Percentiles rank a stretch among this genome's conserved stretches.
phyloP scores from a whole-genome alignment of 2,113 vertebrate genomes.

The Callospermophilus lateralis region DNA sequence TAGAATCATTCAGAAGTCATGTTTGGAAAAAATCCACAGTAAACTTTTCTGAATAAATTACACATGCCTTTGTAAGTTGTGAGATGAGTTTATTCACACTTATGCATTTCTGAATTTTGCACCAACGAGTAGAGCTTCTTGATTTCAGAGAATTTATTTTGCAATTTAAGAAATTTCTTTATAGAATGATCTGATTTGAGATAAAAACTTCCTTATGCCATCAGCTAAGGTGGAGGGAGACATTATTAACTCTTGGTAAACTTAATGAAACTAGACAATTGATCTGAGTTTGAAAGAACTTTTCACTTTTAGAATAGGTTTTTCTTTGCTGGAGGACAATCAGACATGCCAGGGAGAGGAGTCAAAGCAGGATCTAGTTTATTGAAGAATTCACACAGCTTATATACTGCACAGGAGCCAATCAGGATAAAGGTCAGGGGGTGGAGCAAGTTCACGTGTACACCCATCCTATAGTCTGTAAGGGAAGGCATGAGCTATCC shows the following conservation, averaged over 20 bases:
- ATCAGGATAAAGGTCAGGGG: too few relatives aligned
- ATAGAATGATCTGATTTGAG: slow-evolving; percentile 33
- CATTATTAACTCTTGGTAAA: neutral
- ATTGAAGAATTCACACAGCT: too few relatives aligned
- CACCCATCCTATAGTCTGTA: too few relatives aligned
- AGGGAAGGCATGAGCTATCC: too few relatives aligned
- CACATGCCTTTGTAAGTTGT: neutral
- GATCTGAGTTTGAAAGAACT: slow-evolving; percentile 14
- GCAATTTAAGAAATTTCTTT: slow-evolving; percentile 58
- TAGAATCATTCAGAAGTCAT: slow-evolving; percentile 1
- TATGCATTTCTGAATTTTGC: slow-evolving; percentile 35
- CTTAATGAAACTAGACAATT: slow-evolving; percentile 43
- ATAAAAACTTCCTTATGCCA: slow-evolving; percentile 27
- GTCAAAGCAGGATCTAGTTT: too few relatives aligned
- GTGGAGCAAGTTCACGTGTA: too few relatives aligned
- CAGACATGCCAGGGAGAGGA: too few relatives aligned
- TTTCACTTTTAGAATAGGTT: neutral
- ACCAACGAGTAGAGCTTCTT: neutral
- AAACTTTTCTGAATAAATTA: slow-evolving; percentile 54
- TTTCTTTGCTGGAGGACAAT: too few relatives aligned
- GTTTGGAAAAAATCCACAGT: slow-evolving; percentile 37
- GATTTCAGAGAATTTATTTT: slow-evolving; percentile 54
- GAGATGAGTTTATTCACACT: neutral
- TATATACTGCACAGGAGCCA: too few relatives aligned
- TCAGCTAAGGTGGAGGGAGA: slow-evolving; percentile 4